Percentiles rank a stretch among this genome's conserved stretches.
These are phyloP conservation scores for Drosophila anomelani DNA, from an alignment of 2,888 invertebrate genomes.

Conservation along the genomic window DNA sequence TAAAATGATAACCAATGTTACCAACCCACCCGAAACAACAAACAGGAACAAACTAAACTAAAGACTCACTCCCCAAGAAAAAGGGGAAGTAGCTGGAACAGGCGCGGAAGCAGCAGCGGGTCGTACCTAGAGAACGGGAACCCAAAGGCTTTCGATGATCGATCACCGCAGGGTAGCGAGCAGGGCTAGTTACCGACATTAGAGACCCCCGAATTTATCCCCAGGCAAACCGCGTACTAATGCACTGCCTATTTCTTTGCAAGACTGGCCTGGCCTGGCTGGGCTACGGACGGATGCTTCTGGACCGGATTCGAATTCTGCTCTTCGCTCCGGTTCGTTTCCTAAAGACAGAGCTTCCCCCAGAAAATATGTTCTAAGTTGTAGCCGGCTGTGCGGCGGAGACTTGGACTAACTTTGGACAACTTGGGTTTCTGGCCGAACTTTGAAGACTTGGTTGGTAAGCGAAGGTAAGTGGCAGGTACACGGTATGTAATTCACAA, in stretches of 20 bases:
- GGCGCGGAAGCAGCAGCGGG: slow-evolving; percentile 2
- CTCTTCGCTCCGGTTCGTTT: slow-evolving; percentile 34
- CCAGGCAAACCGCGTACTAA: slow-evolving; percentile 63
- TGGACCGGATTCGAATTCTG: slow-evolving; percentile 50
- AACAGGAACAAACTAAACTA: slow-evolving; percentile 38
- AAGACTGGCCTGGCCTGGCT: slow-evolving; percentile 73
- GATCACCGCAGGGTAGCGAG: slow-evolving; percentile 26
- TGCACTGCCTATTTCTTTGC: slow-evolving; percentile 75
- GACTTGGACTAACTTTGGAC: slow-evolving; percentile 42
- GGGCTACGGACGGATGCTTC: slow-evolving; percentile 40
- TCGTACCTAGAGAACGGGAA: slow-evolving; percentile 4
- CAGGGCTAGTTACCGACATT: slow-evolving; percentile 31
- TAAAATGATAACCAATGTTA: slow-evolving; percentile 67
- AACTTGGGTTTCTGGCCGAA: slow-evolving; percentile 43
- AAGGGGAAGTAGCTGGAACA: slow-evolving; percentile 11
- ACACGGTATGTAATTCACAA: slow-evolving; percentile 17
- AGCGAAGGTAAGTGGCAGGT: slow-evolving; percentile 61
- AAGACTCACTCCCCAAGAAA: slow-evolving; percentile 6
- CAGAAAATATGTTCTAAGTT: slow-evolving; percentile 16
- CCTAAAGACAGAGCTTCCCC: slow-evolving; percentile 16
- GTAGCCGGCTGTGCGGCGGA: slow-evolving; percentile 18
- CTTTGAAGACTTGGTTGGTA: slow-evolving; percentile 20
- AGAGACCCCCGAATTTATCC: slow-evolving; percentile 29
- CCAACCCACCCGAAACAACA: slow-evolving; percentile 68
- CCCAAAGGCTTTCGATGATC: slow-evolving; percentile 5